A percentile compares a stretch with the other conserved stretches of the same genome.
phyloP scores from a whole-genome alignment of 2,113 vertebrate genomes.

The Plectropomus leopardus region DNA sequence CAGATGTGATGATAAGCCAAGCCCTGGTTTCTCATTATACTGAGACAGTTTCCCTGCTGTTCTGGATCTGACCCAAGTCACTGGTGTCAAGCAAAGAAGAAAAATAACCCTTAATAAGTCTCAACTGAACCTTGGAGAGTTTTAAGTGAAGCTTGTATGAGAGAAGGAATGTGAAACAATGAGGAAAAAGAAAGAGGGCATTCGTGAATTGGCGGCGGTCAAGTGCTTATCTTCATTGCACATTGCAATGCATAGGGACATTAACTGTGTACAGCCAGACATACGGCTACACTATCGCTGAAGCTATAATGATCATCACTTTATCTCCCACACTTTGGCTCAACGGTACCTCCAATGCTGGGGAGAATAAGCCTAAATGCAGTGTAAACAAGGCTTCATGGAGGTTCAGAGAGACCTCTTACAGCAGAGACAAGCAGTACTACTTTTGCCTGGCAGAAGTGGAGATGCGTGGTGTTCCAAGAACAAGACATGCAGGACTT shows the following conservation, averaged over 20 bases:
- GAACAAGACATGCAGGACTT: constrained; percentile 21
- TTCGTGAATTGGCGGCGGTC: constrained; percentile 16
- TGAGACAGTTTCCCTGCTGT: constrained; percentile 47
- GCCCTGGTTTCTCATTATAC: constrained; percentile 59
- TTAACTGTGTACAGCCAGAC: constrained; percentile 45
- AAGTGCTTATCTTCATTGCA: constrained; percentile 28
- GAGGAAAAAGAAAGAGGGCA: constrained; percentile 12
- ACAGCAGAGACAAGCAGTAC: not conserved
- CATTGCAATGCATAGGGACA: constrained; percentile 10
- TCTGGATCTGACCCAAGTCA: constrained; percentile 45
- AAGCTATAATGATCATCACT: constrained; percentile 46
- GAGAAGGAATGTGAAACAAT: constrained; percentile 26
- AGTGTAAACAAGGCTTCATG: constrained; percentile 19
- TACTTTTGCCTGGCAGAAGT: constrained; percentile 9
- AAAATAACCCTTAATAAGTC: constrained; percentile 65
- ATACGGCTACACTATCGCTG: constrained; percentile 20
- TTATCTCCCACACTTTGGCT: constrained; percentile 41
- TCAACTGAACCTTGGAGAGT: constrained; percentile 60
- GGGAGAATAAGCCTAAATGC: constrained; percentile 19
- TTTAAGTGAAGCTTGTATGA: constrained; percentile 1
- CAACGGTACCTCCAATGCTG: constrained; percentile 38
- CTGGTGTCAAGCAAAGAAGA: constrained; percentile 44
- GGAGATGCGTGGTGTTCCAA: constrained; percentile 13
- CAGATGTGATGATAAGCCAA: constrained; percentile 42
- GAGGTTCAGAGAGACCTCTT: not conserved